A percentile compares a stretch with the other conserved stretches of the same genome.
Conservation (phyloP, 2,113 vertebrate genomes). For the Heteronetta atricapilla region DNA sequence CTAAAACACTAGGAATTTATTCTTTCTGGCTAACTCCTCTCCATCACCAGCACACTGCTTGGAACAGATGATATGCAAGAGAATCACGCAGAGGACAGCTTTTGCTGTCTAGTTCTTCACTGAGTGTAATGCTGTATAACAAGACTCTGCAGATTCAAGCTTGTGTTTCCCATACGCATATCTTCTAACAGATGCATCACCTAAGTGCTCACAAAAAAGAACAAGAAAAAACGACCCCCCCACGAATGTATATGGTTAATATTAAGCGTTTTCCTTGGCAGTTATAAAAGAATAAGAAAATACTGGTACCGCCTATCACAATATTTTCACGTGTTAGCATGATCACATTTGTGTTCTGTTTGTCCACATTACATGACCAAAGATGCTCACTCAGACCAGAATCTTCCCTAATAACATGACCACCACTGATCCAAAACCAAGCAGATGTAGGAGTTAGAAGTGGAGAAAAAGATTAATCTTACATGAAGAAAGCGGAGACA, state of each 20-base stretch:
- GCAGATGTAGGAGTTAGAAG: background rate
- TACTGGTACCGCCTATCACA: background rate
- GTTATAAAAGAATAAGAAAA: background rate
- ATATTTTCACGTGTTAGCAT: background rate
- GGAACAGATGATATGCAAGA: background rate
- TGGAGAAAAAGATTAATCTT: background rate
- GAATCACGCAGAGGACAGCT: background rate
- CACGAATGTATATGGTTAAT: background rate
- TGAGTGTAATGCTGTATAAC: background rate
- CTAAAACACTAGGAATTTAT: background rate
- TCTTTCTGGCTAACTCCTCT: background rate
- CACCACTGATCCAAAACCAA: background rate
- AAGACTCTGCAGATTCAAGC: background rate
- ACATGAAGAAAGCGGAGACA: background rate
- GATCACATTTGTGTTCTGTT: background rate
- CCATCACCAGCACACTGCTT: background rate
- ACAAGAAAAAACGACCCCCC: fast-evolving
- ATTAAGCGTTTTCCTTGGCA: background rate
- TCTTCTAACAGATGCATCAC: background rate
- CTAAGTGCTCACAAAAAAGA: background rate
- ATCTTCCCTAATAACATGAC: background rate
- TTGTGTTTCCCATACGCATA: background rate
- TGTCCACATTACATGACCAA: background rate
- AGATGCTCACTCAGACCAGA: background rate
- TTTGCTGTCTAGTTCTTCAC: background rate